phyloP scores from a whole-genome alignment of 2,797 vertebrate genomes.

The Helostoma temminkii region DNA sequence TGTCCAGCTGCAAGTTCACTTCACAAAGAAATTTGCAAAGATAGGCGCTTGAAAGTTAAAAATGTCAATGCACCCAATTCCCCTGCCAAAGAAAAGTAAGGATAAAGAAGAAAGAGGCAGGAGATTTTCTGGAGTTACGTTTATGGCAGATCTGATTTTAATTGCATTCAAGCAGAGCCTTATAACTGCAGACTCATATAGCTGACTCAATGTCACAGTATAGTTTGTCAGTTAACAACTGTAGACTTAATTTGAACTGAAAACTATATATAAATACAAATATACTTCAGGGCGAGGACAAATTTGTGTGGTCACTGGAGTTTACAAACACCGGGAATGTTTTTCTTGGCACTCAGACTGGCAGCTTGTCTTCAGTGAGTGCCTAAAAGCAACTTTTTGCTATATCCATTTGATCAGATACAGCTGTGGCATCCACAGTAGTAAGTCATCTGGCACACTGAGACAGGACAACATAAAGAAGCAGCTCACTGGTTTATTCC shows the following conservation, averaged over 20 bases:
- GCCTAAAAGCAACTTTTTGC: conserved; percentile 54
- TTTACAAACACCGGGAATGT: conserved; percentile 69
- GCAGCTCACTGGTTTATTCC: too few species aligned
- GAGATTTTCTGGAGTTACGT: conserved; percentile 23
- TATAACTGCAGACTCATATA: conserved; percentile 14
- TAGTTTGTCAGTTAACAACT: conserved; percentile 20
- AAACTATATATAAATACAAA: conserved; percentile 56
- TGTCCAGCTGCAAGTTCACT: conserved; percentile 46
- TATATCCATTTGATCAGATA: conserved; percentile 63
- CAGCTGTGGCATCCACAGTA: conserved; percentile 68
- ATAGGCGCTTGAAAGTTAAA: conserved; percentile 48
- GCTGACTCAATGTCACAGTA: conserved; percentile 13
- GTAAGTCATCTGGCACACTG: too few species aligned
- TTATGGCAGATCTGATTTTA: conserved; percentile 54
- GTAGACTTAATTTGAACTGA: conserved; percentile 39
- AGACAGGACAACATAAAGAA: too few species aligned
- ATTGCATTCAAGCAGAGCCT: conserved; percentile 45
- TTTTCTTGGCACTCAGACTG: conserved; percentile 55
- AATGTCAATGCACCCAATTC: conserved; percentile 33
- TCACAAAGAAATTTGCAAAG: conserved; percentile 57
- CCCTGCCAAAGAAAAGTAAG: conserved; percentile 29
- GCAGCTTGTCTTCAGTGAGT: conserved; percentile 55
- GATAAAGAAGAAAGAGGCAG: conserved; percentile 18
- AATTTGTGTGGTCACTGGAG: conserved; percentile 49
- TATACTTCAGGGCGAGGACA: conserved; percentile 43